These are phyloP conservation scores for Cancer borealis DNA, from an alignment of 2,888 invertebrate genomes.

Conservation along the genomic window DNA sequence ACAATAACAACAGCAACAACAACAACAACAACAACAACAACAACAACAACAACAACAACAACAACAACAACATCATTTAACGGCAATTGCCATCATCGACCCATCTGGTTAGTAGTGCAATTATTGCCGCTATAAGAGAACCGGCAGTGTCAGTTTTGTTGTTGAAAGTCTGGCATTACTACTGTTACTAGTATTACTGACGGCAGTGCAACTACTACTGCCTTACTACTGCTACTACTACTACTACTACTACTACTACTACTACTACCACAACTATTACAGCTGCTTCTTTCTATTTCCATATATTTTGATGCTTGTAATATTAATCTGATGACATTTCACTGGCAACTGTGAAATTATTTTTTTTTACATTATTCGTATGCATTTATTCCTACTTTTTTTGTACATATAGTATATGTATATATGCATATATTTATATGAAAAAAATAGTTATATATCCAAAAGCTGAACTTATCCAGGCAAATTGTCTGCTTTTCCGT, in stretches of 20 bases:
- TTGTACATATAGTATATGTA: no score
- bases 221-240: not conserved
- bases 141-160: not conserved
- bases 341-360: no score
- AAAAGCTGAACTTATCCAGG: no score
- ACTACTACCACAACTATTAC: not conserved
- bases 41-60: not conserved
- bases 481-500: no score
- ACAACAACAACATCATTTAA: not conserved
- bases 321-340: no score
- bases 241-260: conserved; percentile 2
- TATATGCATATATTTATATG: no score
- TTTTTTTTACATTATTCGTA: no score
- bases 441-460: no score
- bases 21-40: not conserved
- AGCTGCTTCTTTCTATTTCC: not conserved
- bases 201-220: not conserved
- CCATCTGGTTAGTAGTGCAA: not conserved
- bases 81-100: not conserved
- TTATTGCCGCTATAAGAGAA: not conserved
- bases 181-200: not conserved
- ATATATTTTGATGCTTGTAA: not conserved
- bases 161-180: not conserved
- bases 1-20: no score
- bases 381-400: no score